Base-by-base conservation (phyloP, 2,113 vertebrate species). In the Egretta garzetta region DNA sequence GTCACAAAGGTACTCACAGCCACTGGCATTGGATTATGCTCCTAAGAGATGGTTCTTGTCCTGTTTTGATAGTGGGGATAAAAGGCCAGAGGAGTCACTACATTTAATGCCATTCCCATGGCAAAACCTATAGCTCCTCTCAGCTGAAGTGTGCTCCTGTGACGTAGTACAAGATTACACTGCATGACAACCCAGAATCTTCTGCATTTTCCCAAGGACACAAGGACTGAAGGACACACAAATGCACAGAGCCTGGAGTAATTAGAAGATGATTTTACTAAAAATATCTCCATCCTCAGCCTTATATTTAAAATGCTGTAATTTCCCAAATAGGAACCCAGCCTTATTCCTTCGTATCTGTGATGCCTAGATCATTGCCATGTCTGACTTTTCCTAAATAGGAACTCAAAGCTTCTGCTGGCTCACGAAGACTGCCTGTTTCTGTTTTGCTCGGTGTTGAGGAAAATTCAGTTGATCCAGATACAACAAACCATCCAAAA, bases 211-310 rank as follows among this genome's bases (percentile, higher is more conserved):
- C 37, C 49, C 22, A 63, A 86, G 71, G 83, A 76, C 7, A 1
- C 39, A 39, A 39, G 33, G 56, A 49, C 21, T 73, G 37, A 85
- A 82, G 43, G 49, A 68, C 39, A 30, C n/a, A 32, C 6, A 75
- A 76, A 72, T n/a, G 8, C 39, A 67, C 28, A 72, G 52, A 93
- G 33, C 39, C 53, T 72, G 43, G 32, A 71, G 33, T 72, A 89
- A 87, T 90, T 75, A 82, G 68, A 76, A 86, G 50, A 85, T 30
- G 21, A 79, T 91, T 89, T 95, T 77, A 37, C 77, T 87, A 85
- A 93, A 94, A 96, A 37, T 33, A 83, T n/a, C 70, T 88, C 33
- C 5, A 9, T 79, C 87, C 18, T 39, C 64, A 85, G 62, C 26
- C 52, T 67, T 89, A 59, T 18, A 76, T 93, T 89, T 91, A 72